These are phyloP conservation scores for Plagodis pulveraria DNA, from an alignment of 2,888 invertebrate species.

Conservation along the genomic window DNA sequence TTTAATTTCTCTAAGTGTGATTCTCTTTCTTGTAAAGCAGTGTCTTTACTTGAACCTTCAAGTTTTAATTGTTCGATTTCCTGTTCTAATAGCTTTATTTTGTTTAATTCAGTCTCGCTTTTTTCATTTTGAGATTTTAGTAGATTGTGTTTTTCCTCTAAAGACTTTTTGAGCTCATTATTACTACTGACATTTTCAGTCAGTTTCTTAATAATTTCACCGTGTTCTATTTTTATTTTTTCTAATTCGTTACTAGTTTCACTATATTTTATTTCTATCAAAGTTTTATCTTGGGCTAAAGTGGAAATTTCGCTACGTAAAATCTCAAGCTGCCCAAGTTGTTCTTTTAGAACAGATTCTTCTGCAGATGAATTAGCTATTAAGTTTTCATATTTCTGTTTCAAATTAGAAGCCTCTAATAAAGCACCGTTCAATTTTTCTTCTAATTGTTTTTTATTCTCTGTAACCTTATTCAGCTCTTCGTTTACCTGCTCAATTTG, in stretches of 20 bases:
- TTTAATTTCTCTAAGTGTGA: slow-evolving; percentile 56
- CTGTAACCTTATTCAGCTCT: slow-evolving; percentile 66
- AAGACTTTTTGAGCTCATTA: slow-evolving; percentile 53
- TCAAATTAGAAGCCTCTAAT: slow-evolving; percentile 64
- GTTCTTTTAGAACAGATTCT: slow-evolving; percentile 71
- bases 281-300: slow-evolving; percentile 65
- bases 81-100: slow-evolving; percentile 56
- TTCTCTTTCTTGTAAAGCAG: slow-evolving; percentile 61
- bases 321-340: slow-evolving; percentile 65
- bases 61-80: slow-evolving; percentile 60
- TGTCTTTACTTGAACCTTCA: slow-evolving; percentile 56
- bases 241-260: slow-evolving; percentile 56
- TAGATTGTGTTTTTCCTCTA: slow-evolving; percentile 65
- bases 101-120: slow-evolving; percentile 56
- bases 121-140: slow-evolving; percentile 63
- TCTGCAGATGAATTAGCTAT: slow-evolving; percentile 72
- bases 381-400: slow-evolving; percentile 74
- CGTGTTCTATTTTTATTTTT: slow-evolving; percentile 59
- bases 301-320: slow-evolving; percentile 64
- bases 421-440: slow-evolving; percentile 70
- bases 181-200: slow-evolving; percentile 54
- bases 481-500: slow-evolving; percentile 71
- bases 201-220: slow-evolving; percentile 54
- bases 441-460: slow-evolving; percentile 76
- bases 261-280: slow-evolving; percentile 59